Evolutionary conservation across 2,888 invertebrate species (phyloP).

Genomic region (Temnothorax unifasciatus): DNA sequence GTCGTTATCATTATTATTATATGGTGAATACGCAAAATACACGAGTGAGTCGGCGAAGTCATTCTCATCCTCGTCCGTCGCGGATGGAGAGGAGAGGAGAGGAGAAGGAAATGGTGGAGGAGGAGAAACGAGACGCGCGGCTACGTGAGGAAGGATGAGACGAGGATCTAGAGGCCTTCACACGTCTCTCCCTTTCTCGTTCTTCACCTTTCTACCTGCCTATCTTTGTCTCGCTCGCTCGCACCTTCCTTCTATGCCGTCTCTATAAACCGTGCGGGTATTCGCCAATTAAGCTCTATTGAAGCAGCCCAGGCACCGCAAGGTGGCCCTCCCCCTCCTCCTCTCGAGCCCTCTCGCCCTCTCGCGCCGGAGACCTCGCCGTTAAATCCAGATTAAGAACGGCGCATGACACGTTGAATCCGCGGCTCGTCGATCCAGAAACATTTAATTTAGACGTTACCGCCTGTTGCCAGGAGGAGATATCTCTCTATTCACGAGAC

Average conservation of each 20-base stretch:
- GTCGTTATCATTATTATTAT: conserved; percentile 77
- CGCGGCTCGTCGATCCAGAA: conserved; percentile 81
- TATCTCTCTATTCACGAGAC: conserved; percentile 76
- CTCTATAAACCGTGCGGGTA: conserved; percentile 70
- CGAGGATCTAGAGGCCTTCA: conserved; percentile 67
- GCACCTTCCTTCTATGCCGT: conserved; percentile 59
- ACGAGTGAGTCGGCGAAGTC: conserved; percentile 71
- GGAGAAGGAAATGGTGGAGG: conserved; percentile 37
- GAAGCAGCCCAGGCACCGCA: conserved; percentile 70
- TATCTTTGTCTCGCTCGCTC: conserved; percentile 48
- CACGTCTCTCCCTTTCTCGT: conserved; percentile 44
- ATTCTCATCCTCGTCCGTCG: conserved; percentile 70
- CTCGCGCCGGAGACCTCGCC: conserved; percentile 73
- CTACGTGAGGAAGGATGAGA: conserved; percentile 60
- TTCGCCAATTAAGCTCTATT: conserved; percentile 82
- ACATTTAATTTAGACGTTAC: conserved; percentile 83
- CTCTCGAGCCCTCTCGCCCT: conserved; percentile 70
- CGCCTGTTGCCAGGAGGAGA: conserved; percentile 77
- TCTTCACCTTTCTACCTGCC: conserved; percentile 17
- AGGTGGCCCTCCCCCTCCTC: conserved; percentile 49
- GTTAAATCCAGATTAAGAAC: conserved; percentile 83
- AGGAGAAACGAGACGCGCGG: conserved; percentile 61
- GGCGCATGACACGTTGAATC: conserved; percentile 79
- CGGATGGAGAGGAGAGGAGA: conserved; percentile 39
- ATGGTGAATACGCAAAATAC: conserved; percentile 74